Base-by-base conservation (phyloP, 2,797 vertebrate genomes). In the Tragopan temminckii region DNA sequence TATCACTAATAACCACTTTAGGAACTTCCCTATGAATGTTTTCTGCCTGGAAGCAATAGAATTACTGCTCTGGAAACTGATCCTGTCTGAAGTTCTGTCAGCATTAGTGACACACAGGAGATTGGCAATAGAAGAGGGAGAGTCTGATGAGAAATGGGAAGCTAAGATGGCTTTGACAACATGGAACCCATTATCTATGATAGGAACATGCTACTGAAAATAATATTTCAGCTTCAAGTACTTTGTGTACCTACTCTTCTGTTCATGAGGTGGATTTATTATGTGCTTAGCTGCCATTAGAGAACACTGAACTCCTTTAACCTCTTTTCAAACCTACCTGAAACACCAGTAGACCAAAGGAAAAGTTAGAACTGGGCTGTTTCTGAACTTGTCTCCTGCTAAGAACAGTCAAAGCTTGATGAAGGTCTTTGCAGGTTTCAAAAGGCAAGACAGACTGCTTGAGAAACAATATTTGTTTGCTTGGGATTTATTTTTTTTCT, bases 371-470 rank as follows among this genome's bases (percentile, higher is more conserved):
- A 59, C 18, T 25, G 10, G 24, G 40, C 67, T 36, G 38, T 52
- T 81, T 93, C 86, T 91, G 74, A 93, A 48, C 55, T 70, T 18
- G 6, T 81, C 50, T 48, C 90, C 67, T 86, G 38, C 83, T 67
- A 78, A 84, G 55, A 79, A 63, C 4, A 86, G 31, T 53, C 86
- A 86, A 81, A 66, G 27, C 24, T 74, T 3, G 0, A 42, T 25
- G 19, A 84, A 90, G 18, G n/a, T 66, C 35, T 88, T 69, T 31
- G 33, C 2, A 1, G 46, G 72, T 81, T 93, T 80, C 43, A 74
- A 86, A 84, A 88, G 9, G 25, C 17, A 85, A 63, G 40, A 61
- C 25, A 76, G 20, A 18, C 31, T 46, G 33, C 45, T 85, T 50
- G 45, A 80, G 91, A 89, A 86, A 11, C 1, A 1, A 0, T 5